Base-by-base conservation (phyloP, 2,113 vertebrate species). In the Hypocryptadius cinnamomeus region DNA sequence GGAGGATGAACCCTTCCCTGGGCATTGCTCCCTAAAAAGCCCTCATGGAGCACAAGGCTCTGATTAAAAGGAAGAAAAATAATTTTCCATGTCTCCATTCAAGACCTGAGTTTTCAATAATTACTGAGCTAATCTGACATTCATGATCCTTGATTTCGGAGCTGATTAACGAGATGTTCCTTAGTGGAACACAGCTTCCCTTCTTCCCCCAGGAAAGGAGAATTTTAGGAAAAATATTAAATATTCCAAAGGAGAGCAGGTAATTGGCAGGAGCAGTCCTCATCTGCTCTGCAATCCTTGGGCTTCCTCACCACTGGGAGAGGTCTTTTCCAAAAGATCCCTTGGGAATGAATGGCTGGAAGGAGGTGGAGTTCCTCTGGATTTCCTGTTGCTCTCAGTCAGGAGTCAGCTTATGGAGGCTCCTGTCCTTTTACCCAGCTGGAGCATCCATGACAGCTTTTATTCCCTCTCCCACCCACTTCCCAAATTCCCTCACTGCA, bases 81-180 rank as follows among this genome's bases (percentile, higher is more conserved):
- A 4, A 79, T 92, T 94, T 96, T 94, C 79, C 9, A 11, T 28
- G 85, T 91, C 61, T 86, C 45, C 89, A 50, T 91, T 93, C 82
- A 80, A n/a, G 71, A 68, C 57, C 59, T 68, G 87, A 90, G 68
- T 60, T 71, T 85, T 96, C 94, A 94, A 91, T 94, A 94, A 95
- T 96, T 95, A 84, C 95, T 91, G 87, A 96, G 76, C 68, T 95
- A 68, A 91, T 94, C 82, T 90, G 95, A 90, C 95, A 88, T 91
- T 94, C 91, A 80, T 54, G 79, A 94, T 94, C 91, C 37, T 83
- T 74, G 71, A 64, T 92, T 94, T 78, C 5, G 16, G 84, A 78
- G 42, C 79, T 74, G 87, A 94, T 94, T 95, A 95, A 96, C 82
- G 69, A 87, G 87, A 78, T 90, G 85, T 91, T 94, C 88, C 87